phyloP scores from a whole-genome alignment of 2,113 vertebrate genomes.

The Mola mola region DNA sequence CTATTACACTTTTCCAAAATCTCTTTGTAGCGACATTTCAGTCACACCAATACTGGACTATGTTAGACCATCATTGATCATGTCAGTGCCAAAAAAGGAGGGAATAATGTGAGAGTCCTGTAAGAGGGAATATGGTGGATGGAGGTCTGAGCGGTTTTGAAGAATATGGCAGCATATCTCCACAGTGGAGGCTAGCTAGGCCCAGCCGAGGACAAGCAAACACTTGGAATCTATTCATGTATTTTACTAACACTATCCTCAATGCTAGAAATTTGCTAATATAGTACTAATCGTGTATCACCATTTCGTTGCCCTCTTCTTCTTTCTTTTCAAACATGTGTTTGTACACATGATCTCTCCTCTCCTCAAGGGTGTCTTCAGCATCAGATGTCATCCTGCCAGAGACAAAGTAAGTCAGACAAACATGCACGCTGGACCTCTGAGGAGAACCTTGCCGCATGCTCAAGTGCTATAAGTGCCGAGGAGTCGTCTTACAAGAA shows the following conservation, averaged over 20 bases:
- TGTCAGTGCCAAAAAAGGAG: constrained; percentile 25
- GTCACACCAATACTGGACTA: neutral
- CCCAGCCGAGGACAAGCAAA: too few relatives aligned
- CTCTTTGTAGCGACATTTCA: neutral
- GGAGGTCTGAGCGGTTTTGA: constrained; percentile 26
- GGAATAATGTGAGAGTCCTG: constrained; percentile 17
- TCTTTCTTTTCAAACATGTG: neutral
- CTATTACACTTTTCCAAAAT: constrained; percentile 2
- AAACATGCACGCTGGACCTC: constrained; percentile 64
- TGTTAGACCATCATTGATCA: neutral
- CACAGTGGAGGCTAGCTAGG: constrained; percentile 8
- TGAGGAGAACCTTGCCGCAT: constrained; percentile 66
- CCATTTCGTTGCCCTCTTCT: constrained; percentile 4
- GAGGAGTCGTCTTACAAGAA: constrained; percentile 84
- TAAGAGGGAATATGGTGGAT: neutral
- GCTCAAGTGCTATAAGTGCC: constrained; percentile 83
- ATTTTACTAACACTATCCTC: constrained; percentile 55
- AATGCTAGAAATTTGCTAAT: constrained; percentile 56
- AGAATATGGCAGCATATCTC: constrained; percentile 27
- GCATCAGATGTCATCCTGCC: constrained; percentile 69
- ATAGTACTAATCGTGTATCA: constrained; percentile 36
- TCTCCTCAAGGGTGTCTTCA: constrained; percentile 50
- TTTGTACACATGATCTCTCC: constrained; percentile 15
- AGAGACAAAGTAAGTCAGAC: constrained; percentile 68
- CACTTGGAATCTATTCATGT: too few relatives aligned